A percentile compares a stretch with the other conserved stretches of the same genome.
Conservation (phyloP, 2,888 invertebrate genomes). For the Morpho helenor region DNA sequence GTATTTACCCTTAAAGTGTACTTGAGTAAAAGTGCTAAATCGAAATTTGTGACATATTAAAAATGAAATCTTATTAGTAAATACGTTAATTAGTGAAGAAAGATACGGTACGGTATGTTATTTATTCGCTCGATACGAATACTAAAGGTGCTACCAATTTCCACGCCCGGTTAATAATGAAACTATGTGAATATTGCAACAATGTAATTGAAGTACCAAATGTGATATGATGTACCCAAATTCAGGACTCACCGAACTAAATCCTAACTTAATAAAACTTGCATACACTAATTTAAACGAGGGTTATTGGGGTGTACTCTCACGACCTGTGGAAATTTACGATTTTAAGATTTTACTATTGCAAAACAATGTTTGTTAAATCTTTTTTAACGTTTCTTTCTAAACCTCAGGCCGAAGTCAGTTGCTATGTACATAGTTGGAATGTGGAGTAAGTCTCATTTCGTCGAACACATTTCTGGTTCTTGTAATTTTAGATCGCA, state of each 20-base stretch:
- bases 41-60: slow-evolving; percentile 1
- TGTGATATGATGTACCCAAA: slow-evolving; percentile 27
- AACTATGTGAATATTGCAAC: slow-evolving; percentile 11
- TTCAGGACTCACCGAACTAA: slow-evolving; percentile 54
- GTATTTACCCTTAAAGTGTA: not conserved
- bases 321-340: slow-evolving; percentile 63
- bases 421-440: too few relatives aligned
- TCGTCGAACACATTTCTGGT: too few relatives aligned
- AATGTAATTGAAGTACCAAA: slow-evolving; percentile 4
- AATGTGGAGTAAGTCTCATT: too few relatives aligned
- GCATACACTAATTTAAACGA: slow-evolving; percentile 64
- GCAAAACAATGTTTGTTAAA: too few relatives aligned
- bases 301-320: slow-evolving; percentile 42
- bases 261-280: slow-evolving; percentile 29
- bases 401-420: too few relatives aligned
- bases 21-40: not conserved
- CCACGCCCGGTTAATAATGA: slow-evolving; percentile 24
- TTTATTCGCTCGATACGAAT: not conserved
- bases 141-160: slow-evolving; percentile 31
- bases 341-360: slow-evolving; percentile 18
- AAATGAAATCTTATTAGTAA: not conserved
- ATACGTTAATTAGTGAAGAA: not conserved
- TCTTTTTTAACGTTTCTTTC: too few relatives aligned
- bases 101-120: slow-evolving; percentile 1
- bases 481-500: too few relatives aligned